Evolutionary conservation across 2,113 vertebrate genomes (phyloP), one percentile per base, ranked within the genome.

Genomic region (Bettongia penicillata): DNA sequence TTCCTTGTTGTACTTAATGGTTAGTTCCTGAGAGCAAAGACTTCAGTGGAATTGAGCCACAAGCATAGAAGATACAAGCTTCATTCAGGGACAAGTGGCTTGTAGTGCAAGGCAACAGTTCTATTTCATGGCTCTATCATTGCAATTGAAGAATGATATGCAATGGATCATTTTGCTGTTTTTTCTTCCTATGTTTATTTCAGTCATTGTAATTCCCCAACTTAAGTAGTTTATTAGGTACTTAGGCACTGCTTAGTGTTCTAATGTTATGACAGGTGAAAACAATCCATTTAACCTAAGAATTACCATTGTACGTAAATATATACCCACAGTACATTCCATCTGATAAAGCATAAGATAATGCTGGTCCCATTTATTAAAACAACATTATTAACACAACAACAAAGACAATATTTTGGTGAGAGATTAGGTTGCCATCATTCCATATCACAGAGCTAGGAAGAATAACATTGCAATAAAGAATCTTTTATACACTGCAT

Each of bases 1-100:
- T 51, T 92, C 97, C 92, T 97, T 96, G 31, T 91, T 26, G 92
- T 91, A 90, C 28, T 94, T 22, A 51, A 51, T 92, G 49, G 92
- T 91, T 91, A 96, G 57, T 89, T 51, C 14, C 8, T 93, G 31
- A 52, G 50, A 61, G 25, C 92, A 55, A 55, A 89, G 43, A 14
- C 43, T 47, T 90, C 47, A 26, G 26, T 90, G 24, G 47, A 90
- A 90, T 90, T 12, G 49, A 8, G 89, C 43, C 49, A 12, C 19
- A 48, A 90, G 10, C 7, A 23, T 53, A 57, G 55, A 57, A 57
- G 26, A 57, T 49, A 8, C 8, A 25, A 10, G 6, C 8, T 68
- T 77, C 61, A 77, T 77, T 77, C 61, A 77, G 37, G 61, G 25
- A 94, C 94, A 47, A 25, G 7, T 37, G 0, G 0, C 57, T 51